Conservation (phyloP, 2,113 vertebrate genomes). For the Panurus biarmicus region DNA sequence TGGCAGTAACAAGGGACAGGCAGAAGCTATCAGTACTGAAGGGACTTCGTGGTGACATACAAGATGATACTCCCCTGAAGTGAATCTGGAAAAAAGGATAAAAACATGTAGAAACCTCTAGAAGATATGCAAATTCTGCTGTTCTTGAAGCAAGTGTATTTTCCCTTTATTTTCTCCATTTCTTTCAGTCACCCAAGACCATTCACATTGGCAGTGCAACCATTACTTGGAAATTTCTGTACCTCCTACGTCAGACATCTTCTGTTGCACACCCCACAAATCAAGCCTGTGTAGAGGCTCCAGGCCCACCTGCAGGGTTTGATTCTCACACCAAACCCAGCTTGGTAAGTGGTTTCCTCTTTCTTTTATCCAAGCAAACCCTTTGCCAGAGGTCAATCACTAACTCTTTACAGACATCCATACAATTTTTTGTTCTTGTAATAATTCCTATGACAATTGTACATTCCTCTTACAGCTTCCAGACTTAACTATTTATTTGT, state of each 20-base stretch:
- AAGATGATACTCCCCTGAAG: not conserved
- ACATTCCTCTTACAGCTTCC: not conserved
- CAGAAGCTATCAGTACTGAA: not conserved
- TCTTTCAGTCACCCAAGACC: not conserved
- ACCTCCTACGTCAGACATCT: not conserved
- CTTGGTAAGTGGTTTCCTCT: not conserved
- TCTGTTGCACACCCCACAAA: not conserved
- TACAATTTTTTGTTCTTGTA: not conserved
- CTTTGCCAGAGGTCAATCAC: not conserved
- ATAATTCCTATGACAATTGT: not conserved
- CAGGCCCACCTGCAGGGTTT: not conserved
- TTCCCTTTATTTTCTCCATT: not conserved
- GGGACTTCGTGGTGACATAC: not conserved
- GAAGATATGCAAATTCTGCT: not conserved
- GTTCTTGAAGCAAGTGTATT: not conserved
- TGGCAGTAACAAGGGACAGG: not conserved
- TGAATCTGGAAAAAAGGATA: not conserved
- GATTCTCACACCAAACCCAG: not conserved
- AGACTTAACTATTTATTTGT: not conserved
- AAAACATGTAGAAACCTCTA: not conserved
- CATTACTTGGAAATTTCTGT: not conserved
- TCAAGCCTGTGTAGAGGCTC: not conserved
- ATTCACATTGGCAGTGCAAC: not conserved
- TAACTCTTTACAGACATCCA: not conserved
- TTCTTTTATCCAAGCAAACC: not conserved